Conservation (phyloP, 1,140 invertebrate species). For the Drosophila yakuba region DNA sequence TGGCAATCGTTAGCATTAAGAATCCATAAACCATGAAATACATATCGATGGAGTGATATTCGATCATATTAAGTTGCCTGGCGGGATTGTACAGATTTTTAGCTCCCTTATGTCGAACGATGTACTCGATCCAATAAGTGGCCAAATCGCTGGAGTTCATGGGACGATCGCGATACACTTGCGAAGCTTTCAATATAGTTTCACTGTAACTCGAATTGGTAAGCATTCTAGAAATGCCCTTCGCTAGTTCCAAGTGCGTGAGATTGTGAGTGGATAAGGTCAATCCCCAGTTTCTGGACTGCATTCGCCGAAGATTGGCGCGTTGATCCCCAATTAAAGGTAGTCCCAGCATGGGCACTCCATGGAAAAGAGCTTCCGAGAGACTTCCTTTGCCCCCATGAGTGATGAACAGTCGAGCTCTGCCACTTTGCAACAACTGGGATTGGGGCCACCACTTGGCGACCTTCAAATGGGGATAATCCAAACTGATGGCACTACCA, state of each 20-base stretch:
- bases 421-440: constrained; percentile 87
- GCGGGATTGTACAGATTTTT: constrained; percentile 75
- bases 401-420: constrained; percentile 89
- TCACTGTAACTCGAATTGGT: constrained; percentile 23
- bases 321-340: constrained; percentile 88
- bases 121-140: constrained; percentile 75
- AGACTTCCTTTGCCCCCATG: constrained; percentile 90
- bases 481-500: constrained; percentile 12
- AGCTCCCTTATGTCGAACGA: constrained; percentile 84
- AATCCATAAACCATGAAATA: constrained; percentile 23
- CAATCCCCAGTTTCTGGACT: constrained; percentile 84
- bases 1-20: constrained; percentile 12
- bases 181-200: constrained; percentile 35
- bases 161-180: constrained; percentile 72
- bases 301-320: constrained; percentile 85
- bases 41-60: constrained; percentile 55
- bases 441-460: constrained; percentile 89
- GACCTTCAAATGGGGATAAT: constrained; percentile 86
- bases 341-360: constrained; percentile 89
- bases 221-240: constrained; percentile 35
- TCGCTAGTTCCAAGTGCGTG: constrained; percentile 56
- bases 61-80: constrained; percentile 35
- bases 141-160: constrained; percentile 44
- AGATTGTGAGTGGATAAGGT: constrained; percentile 73
- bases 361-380: constrained; percentile 89